Evolutionary conservation across 2,113 vertebrate species (phyloP).

Genomic region (Cyanoderma ruficeps): DNA sequence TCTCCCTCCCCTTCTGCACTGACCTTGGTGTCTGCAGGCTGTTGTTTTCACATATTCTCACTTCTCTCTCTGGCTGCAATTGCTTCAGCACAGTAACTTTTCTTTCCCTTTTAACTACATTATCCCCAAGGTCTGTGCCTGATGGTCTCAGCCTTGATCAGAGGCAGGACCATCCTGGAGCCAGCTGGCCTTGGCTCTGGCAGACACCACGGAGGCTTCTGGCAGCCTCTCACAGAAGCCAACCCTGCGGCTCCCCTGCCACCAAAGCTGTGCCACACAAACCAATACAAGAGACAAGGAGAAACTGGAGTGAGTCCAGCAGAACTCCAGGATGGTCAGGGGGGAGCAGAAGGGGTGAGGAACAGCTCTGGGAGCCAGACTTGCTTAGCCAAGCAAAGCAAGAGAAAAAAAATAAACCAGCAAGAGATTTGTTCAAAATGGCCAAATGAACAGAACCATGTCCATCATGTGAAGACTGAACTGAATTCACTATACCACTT

Average conservation of each 20-base stretch:
- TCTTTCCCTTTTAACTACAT: not conserved
- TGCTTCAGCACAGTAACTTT: accelerated
- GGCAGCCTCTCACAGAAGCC: not conserved
- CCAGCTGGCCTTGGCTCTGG: not conserved
- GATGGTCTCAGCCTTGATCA: not conserved
- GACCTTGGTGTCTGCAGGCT: not conserved
- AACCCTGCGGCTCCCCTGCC: accelerated
- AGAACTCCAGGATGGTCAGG: not conserved
- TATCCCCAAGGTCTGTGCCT: not conserved
- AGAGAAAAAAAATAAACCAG: no score
- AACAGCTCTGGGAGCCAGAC: not conserved
- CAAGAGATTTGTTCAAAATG: not conserved
- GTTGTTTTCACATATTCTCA: not conserved
- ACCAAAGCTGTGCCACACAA: not conserved
- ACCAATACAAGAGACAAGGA: not conserved
- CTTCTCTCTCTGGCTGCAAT: not conserved
- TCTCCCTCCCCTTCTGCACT: not conserved
- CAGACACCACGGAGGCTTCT: not conserved
- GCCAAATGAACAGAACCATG: not conserved
- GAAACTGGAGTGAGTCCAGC: not conserved
- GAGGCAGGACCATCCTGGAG: not conserved
- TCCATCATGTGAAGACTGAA: not conserved
- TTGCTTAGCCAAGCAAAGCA: not conserved
- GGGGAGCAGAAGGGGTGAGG: not conserved
- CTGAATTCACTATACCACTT: not conserved